phyloP scores from a whole-genome alignment of 2,113 vertebrate genomes.

The Actenoides lindsayi region DNA sequence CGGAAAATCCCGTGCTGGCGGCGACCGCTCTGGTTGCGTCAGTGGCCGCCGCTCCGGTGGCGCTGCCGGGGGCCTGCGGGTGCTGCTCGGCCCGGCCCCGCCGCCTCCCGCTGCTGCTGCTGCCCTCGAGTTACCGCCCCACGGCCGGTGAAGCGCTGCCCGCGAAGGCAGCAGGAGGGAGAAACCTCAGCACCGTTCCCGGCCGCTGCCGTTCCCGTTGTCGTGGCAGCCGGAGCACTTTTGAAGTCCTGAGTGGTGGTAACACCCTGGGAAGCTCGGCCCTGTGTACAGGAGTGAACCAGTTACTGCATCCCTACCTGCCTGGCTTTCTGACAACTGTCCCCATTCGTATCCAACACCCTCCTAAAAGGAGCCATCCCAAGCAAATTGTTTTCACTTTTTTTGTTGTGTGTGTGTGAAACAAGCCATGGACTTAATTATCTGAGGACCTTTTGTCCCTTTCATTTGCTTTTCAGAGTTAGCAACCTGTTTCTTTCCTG shows the following conservation, averaged over 20 bases:
- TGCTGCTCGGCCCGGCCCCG: background rate
- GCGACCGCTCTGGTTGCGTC: background rate
- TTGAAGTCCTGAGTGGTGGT: rapidly evolving
- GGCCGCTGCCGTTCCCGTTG: rapidly evolving
- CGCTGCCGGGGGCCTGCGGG: rapidly evolving
- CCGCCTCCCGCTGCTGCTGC: background rate
- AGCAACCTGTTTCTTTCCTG: background rate
- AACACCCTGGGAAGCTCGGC: background rate
- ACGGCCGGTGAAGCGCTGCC: background rate
- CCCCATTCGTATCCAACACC: rapidly evolving
- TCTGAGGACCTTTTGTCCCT: background rate
- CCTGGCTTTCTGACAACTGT: background rate
- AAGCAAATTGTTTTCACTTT: background rate
- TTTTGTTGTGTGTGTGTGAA: background rate
- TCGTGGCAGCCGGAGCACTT: rapidly evolving
- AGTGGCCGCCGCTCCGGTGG: rapidly evolving
- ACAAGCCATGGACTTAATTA: background rate
- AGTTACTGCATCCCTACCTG: background rate
- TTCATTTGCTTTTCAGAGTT: background rate
- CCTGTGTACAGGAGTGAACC: background rate
- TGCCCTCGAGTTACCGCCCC: rapidly evolving
- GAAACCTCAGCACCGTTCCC: background rate
- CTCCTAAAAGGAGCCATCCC: background rate
- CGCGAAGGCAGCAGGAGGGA: background rate
- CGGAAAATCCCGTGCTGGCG: too few relatives aligned